A percentile compares a stretch with the other conserved stretches of the same genome.
Conservation (phyloP, 2,888 invertebrate genomes). For the Nysson spinosus region DNA sequence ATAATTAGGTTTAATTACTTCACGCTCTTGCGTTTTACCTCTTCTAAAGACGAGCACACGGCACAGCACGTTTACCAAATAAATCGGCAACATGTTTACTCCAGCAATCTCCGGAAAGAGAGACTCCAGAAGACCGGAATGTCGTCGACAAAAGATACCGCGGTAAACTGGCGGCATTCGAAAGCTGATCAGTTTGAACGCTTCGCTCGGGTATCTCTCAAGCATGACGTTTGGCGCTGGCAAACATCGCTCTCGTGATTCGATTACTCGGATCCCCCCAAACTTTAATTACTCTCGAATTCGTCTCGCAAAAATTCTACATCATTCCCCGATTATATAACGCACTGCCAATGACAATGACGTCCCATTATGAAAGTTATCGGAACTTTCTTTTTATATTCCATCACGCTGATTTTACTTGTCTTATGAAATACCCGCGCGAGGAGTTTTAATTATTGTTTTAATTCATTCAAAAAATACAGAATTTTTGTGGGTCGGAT, state of each 20-base stretch:
- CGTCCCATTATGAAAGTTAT: no score
- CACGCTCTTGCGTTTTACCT: constrained; percentile 52
- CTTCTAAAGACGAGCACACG: constrained; percentile 65
- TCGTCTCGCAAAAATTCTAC: no score
- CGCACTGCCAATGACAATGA: no score
- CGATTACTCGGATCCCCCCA: no score
- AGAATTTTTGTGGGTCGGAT: no score
- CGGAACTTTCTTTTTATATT: no score
- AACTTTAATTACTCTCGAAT: no score
- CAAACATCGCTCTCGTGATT: constrained; percentile 3
- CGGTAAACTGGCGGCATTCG: constrained; percentile 65
- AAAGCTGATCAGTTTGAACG: constrained; percentile 44
- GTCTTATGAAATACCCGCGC: no score
- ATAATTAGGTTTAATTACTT: neutral
- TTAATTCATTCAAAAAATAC: no score
- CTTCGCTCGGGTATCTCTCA: constrained; percentile 12
- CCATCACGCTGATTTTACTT: no score
- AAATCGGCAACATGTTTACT: constrained; percentile 65
- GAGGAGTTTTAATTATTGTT: no score
- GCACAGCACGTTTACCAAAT: constrained; percentile 68
- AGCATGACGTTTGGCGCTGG: constrained; percentile 31
- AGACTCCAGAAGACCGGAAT: neutral
- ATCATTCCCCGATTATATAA: neutral
- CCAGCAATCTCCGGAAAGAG: no score
- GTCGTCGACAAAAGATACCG: constrained; percentile 43